Conservation (phyloP, 2,888 invertebrate species). For the Nematopogon swammerdamellus region DNA sequence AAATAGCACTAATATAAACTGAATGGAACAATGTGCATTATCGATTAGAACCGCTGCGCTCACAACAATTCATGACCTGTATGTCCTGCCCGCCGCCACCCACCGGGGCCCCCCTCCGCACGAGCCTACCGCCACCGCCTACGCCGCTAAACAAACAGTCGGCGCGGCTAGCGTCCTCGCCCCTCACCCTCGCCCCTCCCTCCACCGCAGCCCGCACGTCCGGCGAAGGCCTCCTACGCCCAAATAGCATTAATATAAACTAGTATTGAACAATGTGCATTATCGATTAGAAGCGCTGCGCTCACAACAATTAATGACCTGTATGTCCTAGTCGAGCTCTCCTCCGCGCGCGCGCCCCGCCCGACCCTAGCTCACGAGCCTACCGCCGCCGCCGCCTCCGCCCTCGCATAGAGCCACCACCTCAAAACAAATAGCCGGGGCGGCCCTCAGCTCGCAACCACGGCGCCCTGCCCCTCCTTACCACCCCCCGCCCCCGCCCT, state of each 20-base stretch:
- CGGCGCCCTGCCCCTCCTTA: too few relatives aligned
- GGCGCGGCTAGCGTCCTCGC: constrained; percentile 1
- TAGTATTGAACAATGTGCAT: constrained; percentile 51
- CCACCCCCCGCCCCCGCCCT: too few relatives aligned
- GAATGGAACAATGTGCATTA: constrained; percentile 52
- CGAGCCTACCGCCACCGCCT: background rate
- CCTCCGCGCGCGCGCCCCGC: constrained; percentile 36
- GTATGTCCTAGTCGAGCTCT: constrained; percentile 40
- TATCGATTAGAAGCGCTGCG: constrained; percentile 53
- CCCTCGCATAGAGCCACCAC: too few relatives aligned
- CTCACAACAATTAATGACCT: constrained; percentile 58
- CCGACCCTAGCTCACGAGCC: constrained; percentile 16
- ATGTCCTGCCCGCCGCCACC: constrained; percentile 39
- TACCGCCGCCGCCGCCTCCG: too few relatives aligned
- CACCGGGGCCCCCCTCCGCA: constrained; percentile 25
- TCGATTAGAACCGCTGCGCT: constrained; percentile 52
- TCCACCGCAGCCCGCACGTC: too few relatives aligned
- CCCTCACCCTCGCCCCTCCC: background rate
- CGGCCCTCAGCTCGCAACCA: too few relatives aligned
- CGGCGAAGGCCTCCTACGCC: too few relatives aligned
- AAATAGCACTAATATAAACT: constrained; percentile 58
- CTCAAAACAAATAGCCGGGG: too few relatives aligned
- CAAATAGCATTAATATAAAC: constrained; percentile 58
- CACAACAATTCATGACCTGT: constrained; percentile 58
- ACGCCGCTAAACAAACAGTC: constrained; percentile 8